Base-by-base conservation (phyloP, 2,888 invertebrate species). In the Nesidiocoris tenuis region DNA sequence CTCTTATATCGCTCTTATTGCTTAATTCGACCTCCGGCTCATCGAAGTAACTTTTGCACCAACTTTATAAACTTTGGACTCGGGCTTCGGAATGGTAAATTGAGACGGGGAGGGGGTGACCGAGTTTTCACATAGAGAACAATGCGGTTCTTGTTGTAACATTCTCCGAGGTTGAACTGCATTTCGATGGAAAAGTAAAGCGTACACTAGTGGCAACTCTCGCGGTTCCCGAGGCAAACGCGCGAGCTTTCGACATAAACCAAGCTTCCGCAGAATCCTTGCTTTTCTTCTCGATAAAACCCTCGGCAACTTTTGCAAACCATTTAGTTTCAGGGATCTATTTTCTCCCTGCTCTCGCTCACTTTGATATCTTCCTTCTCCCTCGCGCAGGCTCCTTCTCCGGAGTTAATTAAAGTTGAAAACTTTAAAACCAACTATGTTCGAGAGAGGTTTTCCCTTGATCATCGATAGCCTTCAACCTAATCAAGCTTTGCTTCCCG, bases 1-100 rank as follows among this genome's bases (percentile, higher is more conserved):
- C 67, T 67, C 67, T 67, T 67, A 67, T 22, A 56, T 67, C 22
- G 70, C 59, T 70, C 70, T 70, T 70, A 70, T 70, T 70, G 70
- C 70, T 59, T 70, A 56, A 24, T 70, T 70, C 59, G 67, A 70
- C 70, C 70, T 70, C 68, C 56, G 56, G 17, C n/a, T 23, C 17
- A 18, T 54, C 56, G 57, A 18, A 22, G 55, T 22, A 67, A 54
- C 55, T 39, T 39, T 39, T 39, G 39, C 39, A 39, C 56, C 24
- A 70, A 70, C 70, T 70, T 67, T 59, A 39, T 21, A 18, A 67
- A 67, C 67, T 67, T 67, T 18, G 39, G n/a, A n/a, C n/a, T n/a
- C n/a, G n/a, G n/a, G n/a, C n/a, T n/a, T 25, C 56, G 54, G 55
- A 56, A 39, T 54, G 24, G 68, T 23, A 25, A 12, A 22, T 5